These are phyloP conservation scores for Lutjanus erythropterus DNA, from an alignment of 2,113 vertebrate genomes.

Conservation along the genomic window DNA sequence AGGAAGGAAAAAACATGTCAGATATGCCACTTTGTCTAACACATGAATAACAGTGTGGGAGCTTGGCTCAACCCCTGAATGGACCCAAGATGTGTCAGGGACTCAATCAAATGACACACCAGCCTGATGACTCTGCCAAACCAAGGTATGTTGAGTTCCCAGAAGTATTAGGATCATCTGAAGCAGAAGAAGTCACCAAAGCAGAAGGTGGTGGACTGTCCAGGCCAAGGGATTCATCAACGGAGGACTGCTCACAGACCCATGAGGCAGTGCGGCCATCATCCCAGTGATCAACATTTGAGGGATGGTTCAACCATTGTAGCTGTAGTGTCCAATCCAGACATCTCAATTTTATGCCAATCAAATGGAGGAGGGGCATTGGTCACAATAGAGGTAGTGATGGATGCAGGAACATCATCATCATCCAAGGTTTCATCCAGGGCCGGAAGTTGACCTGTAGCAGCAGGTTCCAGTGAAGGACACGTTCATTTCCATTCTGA, in stretches of 20 bases:
- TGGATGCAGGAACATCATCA: background rate
- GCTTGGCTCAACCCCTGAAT: background rate
- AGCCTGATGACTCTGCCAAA: background rate
- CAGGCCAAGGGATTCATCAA: background rate
- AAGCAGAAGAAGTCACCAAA: background rate
- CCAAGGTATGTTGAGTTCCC: too few relatives aligned
- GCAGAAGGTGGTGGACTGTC: background rate
- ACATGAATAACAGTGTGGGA: too few relatives aligned
- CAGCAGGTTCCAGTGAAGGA: constrained; percentile 21
- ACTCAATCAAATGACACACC: background rate
- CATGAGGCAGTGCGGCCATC: constrained; percentile 2
- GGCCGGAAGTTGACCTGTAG: constrained; percentile 38
- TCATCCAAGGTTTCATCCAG: background rate
- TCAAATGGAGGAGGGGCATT: background rate
- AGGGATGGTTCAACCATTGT: background rate
- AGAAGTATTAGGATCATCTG: background rate
- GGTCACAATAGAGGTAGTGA: background rate
- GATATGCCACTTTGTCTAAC: too few relatives aligned
- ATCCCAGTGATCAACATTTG: background rate
- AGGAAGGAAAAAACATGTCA: too few relatives aligned
- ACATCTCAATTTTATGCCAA: background rate
- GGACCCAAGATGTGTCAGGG: background rate
- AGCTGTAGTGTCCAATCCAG: background rate
- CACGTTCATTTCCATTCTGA: constrained; percentile 6
- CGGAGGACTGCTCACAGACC: background rate